Evolutionary conservation across 2,797 vertebrate species (phyloP).

Genomic region (Liparis tanakae): DNA sequence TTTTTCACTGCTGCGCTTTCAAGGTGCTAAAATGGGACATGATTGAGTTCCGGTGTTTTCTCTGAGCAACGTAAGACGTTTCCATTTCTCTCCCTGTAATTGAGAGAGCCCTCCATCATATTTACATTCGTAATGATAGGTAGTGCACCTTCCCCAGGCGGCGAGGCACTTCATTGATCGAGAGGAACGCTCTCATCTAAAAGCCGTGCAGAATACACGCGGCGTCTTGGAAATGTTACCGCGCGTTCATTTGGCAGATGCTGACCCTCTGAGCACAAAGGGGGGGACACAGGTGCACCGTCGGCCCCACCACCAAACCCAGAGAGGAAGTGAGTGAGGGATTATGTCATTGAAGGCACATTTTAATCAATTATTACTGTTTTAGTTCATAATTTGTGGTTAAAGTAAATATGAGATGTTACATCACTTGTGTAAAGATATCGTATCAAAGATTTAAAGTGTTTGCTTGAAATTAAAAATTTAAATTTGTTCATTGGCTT

Average conservation of each 20-base stretch:
- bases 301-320: not conserved
- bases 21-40: constrained; percentile 21
- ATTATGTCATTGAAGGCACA: constrained; percentile 16
- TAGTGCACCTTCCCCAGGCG: constrained; percentile 1
- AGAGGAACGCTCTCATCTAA: constrained; percentile 23
- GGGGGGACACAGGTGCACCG: not conserved
- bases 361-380: not conserved
- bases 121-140: constrained; percentile 51
- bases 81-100: constrained; percentile 36
- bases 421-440: not conserved
- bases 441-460: not conserved
- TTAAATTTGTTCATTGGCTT: too few species aligned
- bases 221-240: constrained; percentile 5
- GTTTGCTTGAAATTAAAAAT: not conserved
- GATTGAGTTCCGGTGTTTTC: constrained; percentile 50
- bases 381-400: not conserved
- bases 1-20: constrained; percentile 33
- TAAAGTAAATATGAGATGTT: not conserved
- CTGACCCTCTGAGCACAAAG: not conserved
- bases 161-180: constrained; percentile 8
- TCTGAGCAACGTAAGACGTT: constrained; percentile 28
- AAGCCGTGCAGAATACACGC: not conserved
- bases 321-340: constrained; percentile 6
- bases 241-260: constrained; percentile 18
- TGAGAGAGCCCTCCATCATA: constrained; percentile 29